These are phyloP conservation scores for Zelostemma sp. DNA, from an alignment of 1,140 invertebrate genomes.

Conservation along the genomic window DNA sequence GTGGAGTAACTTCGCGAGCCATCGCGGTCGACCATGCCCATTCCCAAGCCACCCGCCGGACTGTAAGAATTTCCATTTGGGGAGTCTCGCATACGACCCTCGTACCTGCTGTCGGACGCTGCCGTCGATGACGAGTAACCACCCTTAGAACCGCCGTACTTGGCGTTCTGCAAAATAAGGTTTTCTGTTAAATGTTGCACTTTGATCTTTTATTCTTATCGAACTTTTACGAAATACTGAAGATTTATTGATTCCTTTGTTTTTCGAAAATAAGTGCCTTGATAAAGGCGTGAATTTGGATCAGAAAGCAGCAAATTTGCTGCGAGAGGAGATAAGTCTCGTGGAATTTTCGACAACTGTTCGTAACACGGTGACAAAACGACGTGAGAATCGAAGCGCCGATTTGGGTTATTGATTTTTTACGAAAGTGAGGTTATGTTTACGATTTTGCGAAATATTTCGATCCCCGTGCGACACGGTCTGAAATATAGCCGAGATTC, in stretches of 20 bases:
- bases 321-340: too few relatives aligned
- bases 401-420: slow-evolving; percentile 67
- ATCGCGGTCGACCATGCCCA: slow-evolving; percentile 76
- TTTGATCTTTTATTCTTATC: background rate
- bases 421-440: slow-evolving; percentile 65
- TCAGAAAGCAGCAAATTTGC: too few relatives aligned
- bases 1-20: slow-evolving; percentile 77
- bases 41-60: slow-evolving; percentile 73
- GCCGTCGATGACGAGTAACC: slow-evolving; percentile 72
- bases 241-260: too few relatives aligned
- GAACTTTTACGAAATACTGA: background rate
- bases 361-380: too few relatives aligned
- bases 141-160: slow-evolving; percentile 80
- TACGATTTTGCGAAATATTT: slow-evolving; percentile 35
- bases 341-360: too few relatives aligned
- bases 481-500: too few relatives aligned
- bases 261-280: too few relatives aligned
- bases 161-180: slow-evolving; percentile 75
- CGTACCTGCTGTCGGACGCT: slow-evolving; percentile 70
- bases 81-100: slow-evolving; percentile 78
- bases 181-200: background rate
- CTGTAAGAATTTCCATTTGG: slow-evolving; percentile 82
- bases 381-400: too few relatives aligned
- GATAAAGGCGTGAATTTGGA: too few relatives aligned
- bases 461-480: background rate